Conservation (phyloP, 2,113 vertebrate genomes). For the Corapipo altera region DNA sequence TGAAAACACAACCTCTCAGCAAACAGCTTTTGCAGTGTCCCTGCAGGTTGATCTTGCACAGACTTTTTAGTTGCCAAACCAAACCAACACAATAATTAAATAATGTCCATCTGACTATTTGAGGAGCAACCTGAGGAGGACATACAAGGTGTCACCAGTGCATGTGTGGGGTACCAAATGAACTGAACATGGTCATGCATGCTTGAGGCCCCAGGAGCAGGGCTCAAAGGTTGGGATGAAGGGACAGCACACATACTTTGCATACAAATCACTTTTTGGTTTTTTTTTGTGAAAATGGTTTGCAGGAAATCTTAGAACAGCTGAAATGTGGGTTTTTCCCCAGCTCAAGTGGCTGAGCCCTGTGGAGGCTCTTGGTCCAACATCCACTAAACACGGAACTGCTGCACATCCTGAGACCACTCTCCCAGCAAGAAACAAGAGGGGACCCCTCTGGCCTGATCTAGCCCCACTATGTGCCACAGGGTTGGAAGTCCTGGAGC, state of each 20-base stretch:
- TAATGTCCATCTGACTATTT: background rate
- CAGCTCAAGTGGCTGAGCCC: background rate
- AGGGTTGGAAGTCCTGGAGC: background rate
- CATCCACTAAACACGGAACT: background rate
- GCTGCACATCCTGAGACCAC: background rate
- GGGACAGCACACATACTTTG: background rate
- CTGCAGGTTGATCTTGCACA: background rate
- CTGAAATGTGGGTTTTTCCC: background rate
- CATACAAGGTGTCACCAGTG: background rate
- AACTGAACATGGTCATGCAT: background rate
- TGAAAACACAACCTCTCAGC: background rate
- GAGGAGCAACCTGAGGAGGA: background rate
- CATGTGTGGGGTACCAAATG: rapidly evolving
- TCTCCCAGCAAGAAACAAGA: background rate
- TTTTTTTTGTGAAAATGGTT: background rate
- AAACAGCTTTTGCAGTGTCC: background rate
- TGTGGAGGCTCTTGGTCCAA: background rate
- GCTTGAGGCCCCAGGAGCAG: rapidly evolving
- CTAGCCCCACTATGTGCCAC: background rate
- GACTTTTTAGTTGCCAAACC: background rate
- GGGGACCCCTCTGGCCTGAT: background rate
- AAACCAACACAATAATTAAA: background rate
- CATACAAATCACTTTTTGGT: background rate
- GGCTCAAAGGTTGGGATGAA: background rate
- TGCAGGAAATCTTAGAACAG: background rate